Evolutionary conservation across 2,113 vertebrate genomes (phyloP).

Genomic region (Oophaga pumilio): DNA sequence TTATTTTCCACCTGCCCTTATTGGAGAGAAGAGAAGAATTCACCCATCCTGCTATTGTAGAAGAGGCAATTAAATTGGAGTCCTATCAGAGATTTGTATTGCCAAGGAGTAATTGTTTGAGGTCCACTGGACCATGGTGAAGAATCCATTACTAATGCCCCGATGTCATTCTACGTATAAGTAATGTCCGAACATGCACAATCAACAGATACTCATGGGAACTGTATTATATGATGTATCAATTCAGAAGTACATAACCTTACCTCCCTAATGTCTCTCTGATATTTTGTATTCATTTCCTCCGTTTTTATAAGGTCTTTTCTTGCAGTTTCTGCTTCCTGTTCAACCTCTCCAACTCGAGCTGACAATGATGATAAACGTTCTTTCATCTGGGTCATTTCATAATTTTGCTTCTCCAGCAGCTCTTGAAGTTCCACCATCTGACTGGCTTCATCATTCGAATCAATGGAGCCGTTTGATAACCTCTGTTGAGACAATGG

Average conservation of each 20-base stretch:
- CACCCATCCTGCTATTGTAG: neutral
- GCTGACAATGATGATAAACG: conserved; percentile 92
- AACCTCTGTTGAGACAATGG: conserved; percentile 77
- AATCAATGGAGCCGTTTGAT: conserved; percentile 94
- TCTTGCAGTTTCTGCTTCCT: conserved; percentile 93
- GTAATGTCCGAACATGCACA: neutral
- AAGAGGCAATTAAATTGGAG: neutral
- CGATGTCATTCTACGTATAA: neutral
- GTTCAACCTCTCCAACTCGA: conserved; percentile 93
- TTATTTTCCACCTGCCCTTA: neutral
- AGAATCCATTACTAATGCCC: neutral
- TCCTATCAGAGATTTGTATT: no score
- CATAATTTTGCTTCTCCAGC: conserved; percentile 97
- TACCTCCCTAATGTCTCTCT: conserved; percentile 98
- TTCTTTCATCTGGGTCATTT: conserved; percentile 99
- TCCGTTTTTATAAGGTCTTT: conserved; percentile 98
- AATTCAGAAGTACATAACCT: neutral
- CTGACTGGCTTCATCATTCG: conserved; percentile 90
- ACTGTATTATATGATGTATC: neutral
- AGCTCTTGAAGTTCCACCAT: conserved; percentile 96
- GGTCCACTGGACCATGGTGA: neutral
- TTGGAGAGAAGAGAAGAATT: neutral
- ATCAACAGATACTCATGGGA: neutral
- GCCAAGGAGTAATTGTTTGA: neutral
- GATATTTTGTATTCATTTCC: conserved; percentile 97